Evolutionary conservation across 2,797 vertebrate genomes (phyloP).

Genomic region (Micromesistius poutassou): DNA sequence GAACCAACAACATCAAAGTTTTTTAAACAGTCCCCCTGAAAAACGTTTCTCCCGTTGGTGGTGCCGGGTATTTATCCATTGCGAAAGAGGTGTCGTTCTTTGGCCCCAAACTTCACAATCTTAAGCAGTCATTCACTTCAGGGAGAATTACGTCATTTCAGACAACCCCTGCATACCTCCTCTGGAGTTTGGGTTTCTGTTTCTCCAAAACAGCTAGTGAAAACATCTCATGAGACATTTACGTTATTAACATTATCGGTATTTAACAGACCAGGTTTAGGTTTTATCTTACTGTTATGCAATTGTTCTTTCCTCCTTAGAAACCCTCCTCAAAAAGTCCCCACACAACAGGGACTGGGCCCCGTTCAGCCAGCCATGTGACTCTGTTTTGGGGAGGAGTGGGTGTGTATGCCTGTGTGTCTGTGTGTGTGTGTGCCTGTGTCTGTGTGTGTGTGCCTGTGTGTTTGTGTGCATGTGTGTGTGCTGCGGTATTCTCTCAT

Average conservation of each 20-base stretch:
- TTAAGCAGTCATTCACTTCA: conserved; percentile 38
- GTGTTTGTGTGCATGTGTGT: conserved; percentile 8
- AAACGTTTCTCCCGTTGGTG: neutral
- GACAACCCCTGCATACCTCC: conserved; percentile 5
- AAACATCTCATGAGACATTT: neutral
- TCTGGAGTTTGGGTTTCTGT: conserved; percentile 11
- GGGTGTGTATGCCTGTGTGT: neutral
- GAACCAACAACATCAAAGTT: neutral
- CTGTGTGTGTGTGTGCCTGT: conserved; percentile 31
- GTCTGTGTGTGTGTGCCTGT: conserved; percentile 2
- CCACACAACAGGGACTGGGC: conserved; percentile 36
- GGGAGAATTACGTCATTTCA: conserved; percentile 41
- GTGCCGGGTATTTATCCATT: neutral
- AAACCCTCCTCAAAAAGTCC: conserved; percentile 54
- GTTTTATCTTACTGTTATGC: neutral
- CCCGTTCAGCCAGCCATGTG: conserved; percentile 30
- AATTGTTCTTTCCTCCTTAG: neutral
- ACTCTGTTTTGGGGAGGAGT: conserved; percentile 6
- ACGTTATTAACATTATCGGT: neutral
- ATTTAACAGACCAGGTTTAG: neutral
- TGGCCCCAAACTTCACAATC: conserved; percentile 27
- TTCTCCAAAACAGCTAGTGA: neutral
- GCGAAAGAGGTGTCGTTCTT: conserved; percentile 40
- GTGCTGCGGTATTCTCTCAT: conserved; percentile 4
- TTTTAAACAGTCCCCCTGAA: neutral